phyloP scores from a whole-genome alignment of 64 coral and sea anemone genomes.

The Pachyseris speciosa region DNA sequence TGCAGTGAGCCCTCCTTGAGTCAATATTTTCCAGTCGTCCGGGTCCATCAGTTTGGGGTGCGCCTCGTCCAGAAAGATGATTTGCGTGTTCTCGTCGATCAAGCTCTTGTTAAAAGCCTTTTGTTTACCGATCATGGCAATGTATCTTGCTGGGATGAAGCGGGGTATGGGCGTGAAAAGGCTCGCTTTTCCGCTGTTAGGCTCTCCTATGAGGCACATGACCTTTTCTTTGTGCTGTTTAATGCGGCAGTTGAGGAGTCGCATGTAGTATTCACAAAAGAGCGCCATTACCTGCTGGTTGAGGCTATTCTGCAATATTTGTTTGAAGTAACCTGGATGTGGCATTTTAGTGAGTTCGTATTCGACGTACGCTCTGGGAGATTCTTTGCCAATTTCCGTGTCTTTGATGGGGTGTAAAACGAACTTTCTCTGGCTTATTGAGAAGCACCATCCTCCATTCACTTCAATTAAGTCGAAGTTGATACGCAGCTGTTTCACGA shows the following conservation, averaged over 20 bases:
- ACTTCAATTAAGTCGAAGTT: neutral
- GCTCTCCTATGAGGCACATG: conserved; percentile 14
- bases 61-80: conserved; percentile 35
- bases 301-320: conserved; percentile 51
- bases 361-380: conserved; percentile 15
- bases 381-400: conserved; percentile 6
- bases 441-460: conserved; percentile 7
- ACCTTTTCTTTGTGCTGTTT: conserved; percentile 51
- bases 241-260: conserved; percentile 16
- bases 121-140: conserved; percentile 33
- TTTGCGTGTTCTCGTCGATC: conserved; percentile 12
- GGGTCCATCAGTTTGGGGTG: conserved; percentile 6
- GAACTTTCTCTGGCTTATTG: neutral
- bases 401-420: neutral
- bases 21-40: conserved; percentile 52
- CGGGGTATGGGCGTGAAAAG: neutral
- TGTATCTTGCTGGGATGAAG: neutral
- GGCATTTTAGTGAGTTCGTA: conserved; percentile 28
- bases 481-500: too few relatives aligned
- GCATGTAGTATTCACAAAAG: conserved; percentile 48
- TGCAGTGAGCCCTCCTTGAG: conserved; percentile 6
- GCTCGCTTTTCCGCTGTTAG: conserved; percentile 36
- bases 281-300: neutral
- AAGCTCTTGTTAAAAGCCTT: conserved; percentile 40
- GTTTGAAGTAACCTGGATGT: conserved; percentile 42